Base-by-base conservation (phyloP, 2,113 vertebrate genomes). In the Craseonycteris thonglongyai region DNA sequence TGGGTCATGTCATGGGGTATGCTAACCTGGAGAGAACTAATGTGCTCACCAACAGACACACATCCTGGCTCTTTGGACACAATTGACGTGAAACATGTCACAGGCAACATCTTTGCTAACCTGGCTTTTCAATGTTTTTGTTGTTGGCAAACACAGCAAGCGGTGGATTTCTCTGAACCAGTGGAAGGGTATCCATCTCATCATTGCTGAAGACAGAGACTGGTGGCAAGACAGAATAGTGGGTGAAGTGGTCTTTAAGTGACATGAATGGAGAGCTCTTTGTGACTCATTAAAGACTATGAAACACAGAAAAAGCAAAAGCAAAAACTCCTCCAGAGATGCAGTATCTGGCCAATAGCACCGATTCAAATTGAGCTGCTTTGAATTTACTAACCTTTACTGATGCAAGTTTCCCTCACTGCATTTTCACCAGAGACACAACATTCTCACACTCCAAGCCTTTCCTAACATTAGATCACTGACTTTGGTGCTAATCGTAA, bases 61-160 rank as follows among this genome's bases (percentile, higher is more conserved):
- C n/a, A n/a, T 96, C 99, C 98, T 0, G 99, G 98, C 15, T 99
- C 98, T 0, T 99, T 99, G 0, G 99, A 99, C 0, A 98, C 99
- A 58, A 99, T 99, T 74, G 98, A 99, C 1, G 99, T 99, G 72
- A 99, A 99, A 98, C 99, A 99, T 3, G 98, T 98, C 97, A 98
- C 98, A 0, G 99, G 99, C 66, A 99, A 99, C 97, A 99, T 97
- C 98, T 99, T 99, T 86, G 99, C 99, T 82, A 99, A 78, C 98
- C 95, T 98, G 99, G 97, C 98, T 99, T 45, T 98, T 98, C 89
- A 99, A 99, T 98, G 99, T 99, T 98, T 99, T 99, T 7, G 98
- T 99, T 90, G 98, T 99, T 84, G 99, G 99, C 98, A 99, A 99
- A 99, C 98, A 98, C 95, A 99, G 99, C 98, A 99, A 99, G 98